Base-by-base conservation (phyloP, 1,140 invertebrate genomes). In the Caenorhabditis brenneri region DNA sequence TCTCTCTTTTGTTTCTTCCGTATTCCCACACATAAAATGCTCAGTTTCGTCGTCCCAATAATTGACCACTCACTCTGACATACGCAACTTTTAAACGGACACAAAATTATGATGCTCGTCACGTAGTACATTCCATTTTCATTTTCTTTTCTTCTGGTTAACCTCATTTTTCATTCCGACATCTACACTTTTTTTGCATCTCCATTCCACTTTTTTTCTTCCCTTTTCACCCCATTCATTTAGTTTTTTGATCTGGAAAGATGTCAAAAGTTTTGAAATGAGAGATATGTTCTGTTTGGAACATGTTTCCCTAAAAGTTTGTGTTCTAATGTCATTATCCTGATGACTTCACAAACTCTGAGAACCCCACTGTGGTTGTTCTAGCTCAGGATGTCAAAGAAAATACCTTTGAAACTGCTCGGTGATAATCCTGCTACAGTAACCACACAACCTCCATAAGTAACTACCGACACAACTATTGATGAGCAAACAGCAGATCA, bases 91-190 rank as follows among this genome's bases (percentile, higher is more conserved):
- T 27, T 7, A 51, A 55, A 27, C 19, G 22, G 15, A 2, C 24
- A 27, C 22, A 60, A 19, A 27, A 65, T 65, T 65, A 33, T 65
- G 29, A 65, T 65, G 29, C 58, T 16, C 24, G 58, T 65, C 58
- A 65, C 58, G 58, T 65, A 65, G 58, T 65, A 19, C 58, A 65
- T 65, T 60, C 58, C 58, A 60, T 60, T 60, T 60, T 19, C 48
- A 51, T 51, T 51, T 51, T 51, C 48, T 51, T 51, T 51, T 51
- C n/a, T 51, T 24, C 24, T 7, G 10, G 10, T 33, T 60, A 60
- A 36, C 58, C 58, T 60, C 58, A 60, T 60, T 60, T 22, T 60
- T 60, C 58, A 60, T 60, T 60, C 58, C 58, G 58, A 60, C 58
- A 36, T 33, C 29, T 33, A 7, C 12, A n/a, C 24, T 2, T 36